A percentile compares a stretch with the other conserved stretches of the same genome.
Evolutionary conservation across 2,888 invertebrate genomes (phyloP).

Genomic region (Plebejus argus): DNA sequence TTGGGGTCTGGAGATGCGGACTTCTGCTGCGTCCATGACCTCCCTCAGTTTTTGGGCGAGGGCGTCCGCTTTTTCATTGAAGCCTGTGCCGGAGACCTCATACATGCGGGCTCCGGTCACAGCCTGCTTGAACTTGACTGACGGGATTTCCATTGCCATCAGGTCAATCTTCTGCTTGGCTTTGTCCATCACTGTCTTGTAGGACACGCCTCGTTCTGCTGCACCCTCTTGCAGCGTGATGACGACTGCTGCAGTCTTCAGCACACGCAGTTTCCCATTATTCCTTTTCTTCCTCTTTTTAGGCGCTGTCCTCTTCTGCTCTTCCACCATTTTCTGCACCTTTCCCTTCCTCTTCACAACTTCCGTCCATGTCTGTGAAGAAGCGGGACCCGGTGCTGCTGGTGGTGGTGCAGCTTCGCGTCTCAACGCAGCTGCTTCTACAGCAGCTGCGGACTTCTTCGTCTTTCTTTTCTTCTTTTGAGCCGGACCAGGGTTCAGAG

Average conservation of each 20-base stretch:
- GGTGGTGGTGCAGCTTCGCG: too few species aligned
- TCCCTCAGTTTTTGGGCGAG: conserved; percentile 35
- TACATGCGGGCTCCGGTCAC: conserved; percentile 38
- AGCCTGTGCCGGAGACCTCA: conserved; percentile 31
- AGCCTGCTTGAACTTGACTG: conserved; percentile 24
- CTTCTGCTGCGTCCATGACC: conserved; percentile 20
- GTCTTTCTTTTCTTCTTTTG: too few species aligned
- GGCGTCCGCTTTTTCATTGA: conserved; percentile 34
- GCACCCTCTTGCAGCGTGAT: not conserved
- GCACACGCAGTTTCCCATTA: not conserved
- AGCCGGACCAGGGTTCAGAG: too few species aligned
- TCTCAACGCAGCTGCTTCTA: too few species aligned
- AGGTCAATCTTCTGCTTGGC: not conserved
- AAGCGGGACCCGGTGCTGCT: too few species aligned
- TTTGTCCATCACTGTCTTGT: too few species aligned
- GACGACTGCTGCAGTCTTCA: not conserved
- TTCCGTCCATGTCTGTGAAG: too few species aligned
- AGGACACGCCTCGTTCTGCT: not conserved
- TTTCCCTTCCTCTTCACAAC: too few species aligned
- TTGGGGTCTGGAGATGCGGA: conserved; percentile 34
- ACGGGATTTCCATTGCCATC: conserved; percentile 22
- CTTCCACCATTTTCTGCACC: too few species aligned
- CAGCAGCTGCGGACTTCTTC: too few species aligned
- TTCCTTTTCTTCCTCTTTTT: not conserved
- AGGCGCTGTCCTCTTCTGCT: too few species aligned